Base-by-base conservation (phyloP, 2,888 invertebrate genomes). In the Hyposoter didymator region DNA sequence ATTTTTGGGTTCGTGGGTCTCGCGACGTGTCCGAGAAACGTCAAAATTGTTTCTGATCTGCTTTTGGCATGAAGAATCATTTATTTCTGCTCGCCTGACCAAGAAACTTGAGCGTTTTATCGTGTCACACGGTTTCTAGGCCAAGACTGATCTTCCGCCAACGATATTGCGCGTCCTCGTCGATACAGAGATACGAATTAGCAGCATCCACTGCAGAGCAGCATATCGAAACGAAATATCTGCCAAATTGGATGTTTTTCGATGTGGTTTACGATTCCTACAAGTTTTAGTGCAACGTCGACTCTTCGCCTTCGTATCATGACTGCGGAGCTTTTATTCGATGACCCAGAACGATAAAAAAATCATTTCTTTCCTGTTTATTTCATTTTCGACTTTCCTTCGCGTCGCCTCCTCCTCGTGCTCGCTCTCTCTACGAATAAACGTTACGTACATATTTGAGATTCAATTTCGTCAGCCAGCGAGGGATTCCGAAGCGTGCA, bases 301-400 rank as follows among this genome's bases (percentile, higher is more conserved):
- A 72, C 59, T 43, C 10, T 73, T 66, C 14, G n/a, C n/a, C 69
- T 72, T 70, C 32, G 17, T 75, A 28, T 66, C 22, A 59, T 17
- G 14, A n/a, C n/a, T n/a, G 7, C 22, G 14, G 47, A 28, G 7
- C 43, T 32, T 73, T 10, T 76, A 86, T 84, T 55, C 55, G 78
- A 84, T 86, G 83, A 86, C 86, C 86, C 78, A 84, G 59, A 84
- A 75, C 19, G 81, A 84, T 84, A 85, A 78, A 55, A 75, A 55
- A 83, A 70, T 78, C 43, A 19, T 75, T 78, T 64, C 52, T 64
- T 62, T 69, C 14, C 74, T 12, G 64, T 80, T 49, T 22, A 47
- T 35, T 52, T 47, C 55, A n/a, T n/a, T n/a, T n/a, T 22, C 10
- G 8, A 10, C 52, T 22, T 10, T 55, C 10, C 19, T 7, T 7